Percentiles rank a stretch among this genome's conserved stretches.
Conservation (phyloP, 2,797 vertebrate species). For the Helarctos malayanus region DNA sequence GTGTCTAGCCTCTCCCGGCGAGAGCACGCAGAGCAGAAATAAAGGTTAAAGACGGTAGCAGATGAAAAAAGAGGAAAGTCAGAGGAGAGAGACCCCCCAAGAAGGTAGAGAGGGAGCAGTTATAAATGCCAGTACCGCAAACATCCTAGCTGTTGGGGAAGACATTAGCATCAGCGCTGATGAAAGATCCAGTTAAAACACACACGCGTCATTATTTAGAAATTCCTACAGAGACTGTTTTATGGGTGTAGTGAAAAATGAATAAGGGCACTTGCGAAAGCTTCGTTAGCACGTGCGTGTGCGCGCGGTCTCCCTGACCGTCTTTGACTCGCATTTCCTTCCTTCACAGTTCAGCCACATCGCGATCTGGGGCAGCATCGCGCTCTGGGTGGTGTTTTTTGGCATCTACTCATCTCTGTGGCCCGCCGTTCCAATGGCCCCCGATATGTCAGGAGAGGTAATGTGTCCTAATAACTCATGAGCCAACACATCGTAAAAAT, state of each 20-base stretch:
- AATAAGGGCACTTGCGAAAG: neutral
- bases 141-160: neutral
- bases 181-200: neutral
- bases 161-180: neutral
- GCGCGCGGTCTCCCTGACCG: neutral
- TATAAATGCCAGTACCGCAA: neutral
- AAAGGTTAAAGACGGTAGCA: neutral
- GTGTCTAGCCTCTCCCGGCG: neutral
- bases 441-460: slow-evolving; percentile 99
- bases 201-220: neutral
- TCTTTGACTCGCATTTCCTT: neutral
- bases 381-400: slow-evolving; percentile 98
- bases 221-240: slow-evolving; percentile 17
- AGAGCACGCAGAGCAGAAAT: neutral
- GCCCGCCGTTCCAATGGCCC: slow-evolving; percentile 97
- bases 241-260: neutral
- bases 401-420: slow-evolving; percentile 97
- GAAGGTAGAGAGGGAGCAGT: neutral
- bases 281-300: neutral
- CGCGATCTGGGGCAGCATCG: slow-evolving; percentile 99
- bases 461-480: slow-evolving; percentile 74
- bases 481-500: neutral
- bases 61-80: neutral
- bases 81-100: neutral
- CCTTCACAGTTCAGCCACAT: slow-evolving; percentile 97